Evolutionary conservation across 2,888 invertebrate genomes (phyloP), one percentile per base, ranked within the genome.

Genomic region (Uropetala carovei): DNA sequence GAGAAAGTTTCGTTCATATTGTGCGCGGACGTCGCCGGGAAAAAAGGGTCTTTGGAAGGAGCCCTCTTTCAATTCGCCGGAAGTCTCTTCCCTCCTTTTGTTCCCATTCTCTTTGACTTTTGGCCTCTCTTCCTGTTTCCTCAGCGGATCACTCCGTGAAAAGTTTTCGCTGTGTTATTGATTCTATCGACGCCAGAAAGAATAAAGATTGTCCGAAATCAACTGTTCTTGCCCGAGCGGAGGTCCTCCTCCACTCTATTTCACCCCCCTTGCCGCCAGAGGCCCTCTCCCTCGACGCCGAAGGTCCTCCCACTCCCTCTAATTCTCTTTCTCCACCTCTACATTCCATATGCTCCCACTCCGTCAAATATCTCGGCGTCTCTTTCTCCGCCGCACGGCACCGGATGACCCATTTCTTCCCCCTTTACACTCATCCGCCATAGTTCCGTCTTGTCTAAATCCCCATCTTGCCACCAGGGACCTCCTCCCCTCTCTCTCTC

Each of bases 121-220:
- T 75, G 75, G 75, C 27, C 75, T 60, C 86, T 18, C 43, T 89
- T 89, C 89, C 89, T 89, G 89, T 89, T 64, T 89, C 89, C 89
- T 27, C 30, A 43, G 22, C 89, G 83, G 83, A 83, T 83, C 57
- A 56, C 83, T 83, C 57, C 56, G 56, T n/a, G 83, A 83, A 89
- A 89, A 89, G 64, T 89, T 89, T 68, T 68, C 89, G 89, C 30
- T 64, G 64, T 89, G 64, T 68, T 89, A 89, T 89, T 89, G 89
- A 89, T 89, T 68, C 89, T 64, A 89, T 89, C 64, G 89, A 68
- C 64, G 89, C 64, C 68, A 89, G 89, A 89, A 68, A 64, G 64
- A 89, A 59, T 64, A 60, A 89, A 64, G 64, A 64, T 64, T 89
- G 64, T 64, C 64, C 64, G 89, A 89, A 89, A 64, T 68, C 43